Evolutionary conservation across 2,113 vertebrate species (phyloP).

Genomic region (Sciurus niger): DNA sequence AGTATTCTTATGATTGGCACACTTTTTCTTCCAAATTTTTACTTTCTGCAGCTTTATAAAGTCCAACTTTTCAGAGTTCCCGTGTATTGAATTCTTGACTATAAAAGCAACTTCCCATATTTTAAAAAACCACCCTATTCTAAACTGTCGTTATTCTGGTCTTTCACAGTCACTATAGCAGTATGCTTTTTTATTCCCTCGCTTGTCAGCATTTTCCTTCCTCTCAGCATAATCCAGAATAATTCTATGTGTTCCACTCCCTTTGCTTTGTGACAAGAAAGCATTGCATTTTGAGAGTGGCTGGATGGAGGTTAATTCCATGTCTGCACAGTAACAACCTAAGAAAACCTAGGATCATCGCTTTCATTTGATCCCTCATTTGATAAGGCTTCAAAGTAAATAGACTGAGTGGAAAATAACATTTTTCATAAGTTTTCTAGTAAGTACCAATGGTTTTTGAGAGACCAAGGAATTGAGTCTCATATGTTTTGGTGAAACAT

Average conservation of each 20-base stretch:
- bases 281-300: conserved; percentile 5
- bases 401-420: conserved; percentile 20
- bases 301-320: conserved; percentile 24
- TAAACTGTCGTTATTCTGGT: not conserved
- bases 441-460: conserved; percentile 72
- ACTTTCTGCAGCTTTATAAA: conserved; percentile 19
- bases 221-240: conserved; percentile 32
- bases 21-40: conserved; percentile 35
- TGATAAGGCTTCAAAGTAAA: conserved; percentile 73
- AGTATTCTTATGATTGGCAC: not conserved
- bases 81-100: not conserved
- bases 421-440: conserved; percentile 63
- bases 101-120: conserved; percentile 6
- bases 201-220: conserved; percentile 43
- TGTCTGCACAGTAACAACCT: conserved; percentile 52
- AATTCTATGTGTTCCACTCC: conserved; percentile 19
- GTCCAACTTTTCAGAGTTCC: not conserved
- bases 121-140: not conserved
- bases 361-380: conserved; percentile 73
- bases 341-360: not conserved
- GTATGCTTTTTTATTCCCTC: not conserved
- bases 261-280: conserved; percentile 56
- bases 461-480: conserved; percentile 61
- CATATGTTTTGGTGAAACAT: conserved; percentile 57
- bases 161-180: not conserved